Percentiles rank a stretch among this genome's conserved stretches.
phyloP scores from a whole-genome alignment of 2,888 invertebrate genomes.

The Parnassius orleans region DNA sequence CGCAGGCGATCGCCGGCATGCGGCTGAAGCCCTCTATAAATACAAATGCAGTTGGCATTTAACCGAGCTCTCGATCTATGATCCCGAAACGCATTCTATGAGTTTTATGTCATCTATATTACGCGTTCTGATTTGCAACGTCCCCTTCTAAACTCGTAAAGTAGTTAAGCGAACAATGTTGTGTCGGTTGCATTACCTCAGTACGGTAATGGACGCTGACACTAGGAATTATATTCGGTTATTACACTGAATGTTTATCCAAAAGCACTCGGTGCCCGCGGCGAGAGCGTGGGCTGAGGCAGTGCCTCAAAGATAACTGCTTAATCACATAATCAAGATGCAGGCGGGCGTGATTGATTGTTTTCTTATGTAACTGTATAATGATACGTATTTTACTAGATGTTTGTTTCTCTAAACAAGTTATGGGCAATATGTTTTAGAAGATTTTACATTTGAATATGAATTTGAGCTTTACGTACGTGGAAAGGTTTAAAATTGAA shows the following conservation, averaged over 20 bases:
- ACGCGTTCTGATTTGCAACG: constrained; percentile 36
- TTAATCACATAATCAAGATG: constrained; percentile 69
- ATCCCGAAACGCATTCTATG: constrained; percentile 56
- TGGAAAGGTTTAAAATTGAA: neutral
- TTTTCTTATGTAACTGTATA: constrained; percentile 38
- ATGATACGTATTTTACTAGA: constrained; percentile 44
- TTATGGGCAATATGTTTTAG: neutral
- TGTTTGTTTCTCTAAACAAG: constrained; percentile 14
- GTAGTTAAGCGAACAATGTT: constrained; percentile 21
- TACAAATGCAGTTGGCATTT: constrained; percentile 76
- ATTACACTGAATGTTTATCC: constrained; percentile 29
- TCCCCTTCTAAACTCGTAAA: constrained; percentile 30
- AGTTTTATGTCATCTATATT: constrained; percentile 41
- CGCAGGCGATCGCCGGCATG: constrained; percentile 42
- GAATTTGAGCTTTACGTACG: neutral
- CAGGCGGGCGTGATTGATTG: constrained; percentile 45
- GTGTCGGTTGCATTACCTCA: constrained; percentile 15
- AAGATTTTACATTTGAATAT: constrained; percentile 1
- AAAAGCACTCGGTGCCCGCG: constrained; percentile 25
- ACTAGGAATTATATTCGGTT: constrained; percentile 28
- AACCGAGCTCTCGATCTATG: constrained; percentile 65
- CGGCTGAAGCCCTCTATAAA: constrained; percentile 60
- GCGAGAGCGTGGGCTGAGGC: constrained; percentile 32
- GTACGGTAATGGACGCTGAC: constrained; percentile 26
- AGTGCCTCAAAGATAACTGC: constrained; percentile 45